phyloP scores from a whole-genome alignment of 2,888 invertebrate genomes.

The Tenodera sinensis region DNA sequence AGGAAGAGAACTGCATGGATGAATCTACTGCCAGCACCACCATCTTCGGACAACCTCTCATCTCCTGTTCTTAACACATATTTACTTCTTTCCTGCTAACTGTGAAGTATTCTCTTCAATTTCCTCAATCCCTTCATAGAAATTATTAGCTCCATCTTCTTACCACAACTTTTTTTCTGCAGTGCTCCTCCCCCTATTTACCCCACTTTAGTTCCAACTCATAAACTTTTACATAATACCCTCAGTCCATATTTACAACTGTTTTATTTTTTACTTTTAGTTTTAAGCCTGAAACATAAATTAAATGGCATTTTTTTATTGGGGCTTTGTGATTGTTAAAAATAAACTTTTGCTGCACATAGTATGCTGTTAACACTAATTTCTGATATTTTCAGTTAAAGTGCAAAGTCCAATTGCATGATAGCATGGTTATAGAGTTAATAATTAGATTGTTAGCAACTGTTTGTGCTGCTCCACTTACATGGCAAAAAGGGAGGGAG shows the following conservation, averaged over 20 bases:
- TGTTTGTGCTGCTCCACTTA: not conserved
- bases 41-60: not conserved
- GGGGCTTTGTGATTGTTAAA: not conserved
- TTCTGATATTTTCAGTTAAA: not conserved
- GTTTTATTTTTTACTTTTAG: not conserved
- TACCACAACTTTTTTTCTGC: slow-evolving; percentile 10
- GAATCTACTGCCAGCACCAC: not conserved
- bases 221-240: not conserved
- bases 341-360: not conserved
- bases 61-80: slow-evolving; percentile 2
- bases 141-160: not conserved
- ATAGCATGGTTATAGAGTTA: not conserved
- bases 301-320: not conserved
- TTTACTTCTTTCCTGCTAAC: slow-evolving; percentile 16
- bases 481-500: no score
- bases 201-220: not conserved
- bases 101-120: not conserved
- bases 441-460: not conserved
- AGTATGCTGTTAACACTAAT: not conserved
- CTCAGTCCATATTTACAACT: not conserved
- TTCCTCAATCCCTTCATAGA: not conserved
- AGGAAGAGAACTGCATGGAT: not conserved
- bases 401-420: not conserved
- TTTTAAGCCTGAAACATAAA: not conserved
- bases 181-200: not conserved